A percentile compares a stretch with the other conserved stretches of the same genome.
These are phyloP conservation scores for Notothenia coriiceps DNA, from an alignment of 2,113 vertebrate genomes.

Conservation along the genomic window DNA sequence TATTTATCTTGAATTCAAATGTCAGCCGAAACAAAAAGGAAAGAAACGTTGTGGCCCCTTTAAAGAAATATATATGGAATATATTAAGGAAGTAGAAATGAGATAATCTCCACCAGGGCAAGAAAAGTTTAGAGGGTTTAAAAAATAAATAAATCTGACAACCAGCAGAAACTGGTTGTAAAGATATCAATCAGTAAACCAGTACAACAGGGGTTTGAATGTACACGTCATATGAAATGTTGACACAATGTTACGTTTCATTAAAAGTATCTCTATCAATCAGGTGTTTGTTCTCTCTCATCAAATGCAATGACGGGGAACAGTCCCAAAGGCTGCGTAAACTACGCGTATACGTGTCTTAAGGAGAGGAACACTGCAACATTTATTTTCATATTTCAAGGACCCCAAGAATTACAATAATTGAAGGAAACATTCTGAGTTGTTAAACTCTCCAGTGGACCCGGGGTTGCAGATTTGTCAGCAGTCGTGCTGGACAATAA, in stretches of 20 bases:
- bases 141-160: constrained; percentile 23
- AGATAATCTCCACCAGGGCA: constrained; percentile 56
- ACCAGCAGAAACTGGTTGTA: not conserved
- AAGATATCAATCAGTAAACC: constrained; percentile 45
- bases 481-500: constrained; percentile 77
- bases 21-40: constrained; percentile 15
- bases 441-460: constrained; percentile 77
- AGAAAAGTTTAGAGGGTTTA: constrained; percentile 35
- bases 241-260: constrained; percentile 51
- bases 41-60: constrained; percentile 44
- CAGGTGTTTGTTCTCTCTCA: constrained; percentile 69
- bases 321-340: constrained; percentile 56
- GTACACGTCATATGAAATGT: constrained; percentile 26
- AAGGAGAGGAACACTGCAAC: constrained; percentile 29
- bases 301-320: constrained; percentile 53
- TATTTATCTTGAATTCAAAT: constrained; percentile 22
- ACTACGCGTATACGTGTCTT: constrained; percentile 29
- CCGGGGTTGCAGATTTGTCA: constrained; percentile 75
- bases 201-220: constrained; percentile 14
- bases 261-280: constrained; percentile 54
- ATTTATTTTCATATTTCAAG: constrained; percentile 78
- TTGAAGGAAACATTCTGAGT: constrained; percentile 81
- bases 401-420: constrained; percentile 75
- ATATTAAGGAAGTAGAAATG: constrained; percentile 53
- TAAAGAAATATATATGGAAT: constrained; percentile 33